A percentile compares a stretch with the other conserved stretches of the same genome.
Conservation (phyloP, 2,797 vertebrate species). For the Microctenopoma lineatum region DNA sequence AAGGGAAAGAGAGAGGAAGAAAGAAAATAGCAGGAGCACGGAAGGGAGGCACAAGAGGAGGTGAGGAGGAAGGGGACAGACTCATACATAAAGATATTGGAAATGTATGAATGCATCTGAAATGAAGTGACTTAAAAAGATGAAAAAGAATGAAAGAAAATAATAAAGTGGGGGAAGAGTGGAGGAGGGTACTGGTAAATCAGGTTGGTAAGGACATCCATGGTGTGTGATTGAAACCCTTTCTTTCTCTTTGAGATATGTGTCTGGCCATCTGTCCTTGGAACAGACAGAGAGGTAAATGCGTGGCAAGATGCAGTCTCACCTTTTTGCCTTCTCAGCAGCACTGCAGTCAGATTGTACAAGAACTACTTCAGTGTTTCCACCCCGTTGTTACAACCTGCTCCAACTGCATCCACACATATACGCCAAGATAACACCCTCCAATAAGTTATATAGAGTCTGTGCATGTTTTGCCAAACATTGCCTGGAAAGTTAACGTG, state of each 20-base stretch:
- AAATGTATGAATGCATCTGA: constrained; percentile 87
- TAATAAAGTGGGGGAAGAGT: constrained; percentile 52
- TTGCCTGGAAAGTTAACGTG: not conserved
- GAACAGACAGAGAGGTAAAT: constrained; percentile 59
- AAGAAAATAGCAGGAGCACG: constrained; percentile 34
- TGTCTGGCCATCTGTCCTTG: constrained; percentile 74
- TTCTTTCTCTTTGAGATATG: constrained; percentile 55
- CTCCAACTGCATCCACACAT: not conserved
- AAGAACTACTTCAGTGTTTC: constrained; percentile 16
- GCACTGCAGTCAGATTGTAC: constrained; percentile 48
- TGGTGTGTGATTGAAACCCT: constrained; percentile 67
- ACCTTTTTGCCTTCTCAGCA: constrained; percentile 66
- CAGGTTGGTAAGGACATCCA: constrained; percentile 8
- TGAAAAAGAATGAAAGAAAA: constrained; percentile 68
- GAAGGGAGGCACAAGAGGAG: constrained; percentile 19
- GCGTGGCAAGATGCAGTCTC: constrained; percentile 61
- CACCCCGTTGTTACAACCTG: not conserved
- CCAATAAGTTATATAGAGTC: not conserved
- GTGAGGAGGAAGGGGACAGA: constrained; percentile 48
- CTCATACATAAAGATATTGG: constrained; percentile 89
- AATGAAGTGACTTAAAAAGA: constrained; percentile 82
- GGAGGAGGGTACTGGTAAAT: constrained; percentile 32
- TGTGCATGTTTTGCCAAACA: not conserved
- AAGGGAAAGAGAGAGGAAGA: constrained; percentile 35
- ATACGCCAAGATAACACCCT: not conserved